These are phyloP conservation scores for Geopemphigus sp. DNA, from an alignment of 1,140 invertebrate species.

Conservation along the genomic window DNA sequence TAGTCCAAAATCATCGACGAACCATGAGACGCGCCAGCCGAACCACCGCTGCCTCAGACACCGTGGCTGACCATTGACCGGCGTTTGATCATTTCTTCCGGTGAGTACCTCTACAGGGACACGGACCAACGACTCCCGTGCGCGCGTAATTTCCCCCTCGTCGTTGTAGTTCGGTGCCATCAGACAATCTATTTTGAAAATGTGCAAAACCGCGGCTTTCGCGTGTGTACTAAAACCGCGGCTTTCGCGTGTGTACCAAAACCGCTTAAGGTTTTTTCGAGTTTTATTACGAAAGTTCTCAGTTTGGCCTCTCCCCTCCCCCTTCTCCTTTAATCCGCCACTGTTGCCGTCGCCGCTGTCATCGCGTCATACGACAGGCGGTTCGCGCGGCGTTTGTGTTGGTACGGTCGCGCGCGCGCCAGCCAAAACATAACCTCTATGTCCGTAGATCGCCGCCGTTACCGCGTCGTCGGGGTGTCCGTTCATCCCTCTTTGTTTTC, in stretches of 20 bases:
- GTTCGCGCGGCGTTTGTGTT: constrained; percentile 27
- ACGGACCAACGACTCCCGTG: no score
- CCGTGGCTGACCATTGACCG: neutral
- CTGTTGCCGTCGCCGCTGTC: neutral
- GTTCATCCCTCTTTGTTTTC: constrained; percentile 17
- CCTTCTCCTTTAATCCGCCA: no score
- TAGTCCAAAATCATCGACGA: neutral
- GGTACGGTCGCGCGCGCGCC: constrained; percentile 34
- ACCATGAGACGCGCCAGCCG: neutral
- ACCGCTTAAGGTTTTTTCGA: neutral
- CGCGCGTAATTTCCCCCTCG: no score
- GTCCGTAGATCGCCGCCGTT: neutral
- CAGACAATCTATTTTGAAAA: no score
- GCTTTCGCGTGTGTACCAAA: neutral
- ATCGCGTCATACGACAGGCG: neutral
- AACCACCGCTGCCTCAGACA: neutral
- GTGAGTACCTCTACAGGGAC: neutral
- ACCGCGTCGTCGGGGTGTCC: constrained; percentile 8
- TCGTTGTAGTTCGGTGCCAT: no score
- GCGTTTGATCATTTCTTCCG: neutral
- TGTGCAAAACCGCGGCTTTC: neutral
- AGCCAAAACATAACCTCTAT: constrained; percentile 47
- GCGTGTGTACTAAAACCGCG: neutral
- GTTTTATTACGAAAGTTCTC: neutral
- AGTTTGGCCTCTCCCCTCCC: neutral